Evolutionary conservation across 2,113 vertebrate genomes (phyloP), one percentile per base, ranked within the genome.

Genomic region (Blennius ocellaris): DNA sequence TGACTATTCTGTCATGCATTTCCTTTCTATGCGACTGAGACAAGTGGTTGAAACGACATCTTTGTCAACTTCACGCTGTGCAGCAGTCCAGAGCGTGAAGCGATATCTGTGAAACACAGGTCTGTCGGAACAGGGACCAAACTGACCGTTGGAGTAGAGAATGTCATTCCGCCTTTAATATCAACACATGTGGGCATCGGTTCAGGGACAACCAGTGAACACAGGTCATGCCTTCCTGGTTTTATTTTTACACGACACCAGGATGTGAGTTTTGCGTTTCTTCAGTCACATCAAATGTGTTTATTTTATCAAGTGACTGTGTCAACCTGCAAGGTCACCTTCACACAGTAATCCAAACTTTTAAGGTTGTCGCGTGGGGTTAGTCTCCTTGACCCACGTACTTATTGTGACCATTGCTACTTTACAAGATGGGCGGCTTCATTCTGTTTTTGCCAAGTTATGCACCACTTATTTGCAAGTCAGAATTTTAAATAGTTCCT

Each of bases 201-300:
- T 9, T 52, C 21, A 16, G 38, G 70, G 70, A 68, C 58, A 63
- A 2, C 47, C n/a, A 44, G 15, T 40, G 8, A 81, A 47, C 57
- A 55, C 64, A 40, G 52, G 39, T 55, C 70, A 70, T 0, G 58
- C 43, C 11, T 12, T 0, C 4, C 12, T 71, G 39, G 43, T 36
- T 71, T 52, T 1, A 30, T 6, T 67, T 67, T 73, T 11, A 55
- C 36, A 14, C 39, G 58, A 10, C 5, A 80, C 17, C 73, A 68
- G 79, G 73, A 86, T 85, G 79, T 83, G 68, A 67, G 45, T 15
- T 62, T 39, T 52, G 15, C 51, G 59, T 21, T 47, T 44, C 48
- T 30, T 30, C n/a, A 47, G 11, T 7, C n/a, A 50, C 16, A 62
- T 67, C 5, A 51, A 36, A 50, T 7, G 0, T 6, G 45, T 39